Evolutionary conservation across 2,113 vertebrate genomes (phyloP).

Genomic region (Mormoops blainvillei): DNA sequence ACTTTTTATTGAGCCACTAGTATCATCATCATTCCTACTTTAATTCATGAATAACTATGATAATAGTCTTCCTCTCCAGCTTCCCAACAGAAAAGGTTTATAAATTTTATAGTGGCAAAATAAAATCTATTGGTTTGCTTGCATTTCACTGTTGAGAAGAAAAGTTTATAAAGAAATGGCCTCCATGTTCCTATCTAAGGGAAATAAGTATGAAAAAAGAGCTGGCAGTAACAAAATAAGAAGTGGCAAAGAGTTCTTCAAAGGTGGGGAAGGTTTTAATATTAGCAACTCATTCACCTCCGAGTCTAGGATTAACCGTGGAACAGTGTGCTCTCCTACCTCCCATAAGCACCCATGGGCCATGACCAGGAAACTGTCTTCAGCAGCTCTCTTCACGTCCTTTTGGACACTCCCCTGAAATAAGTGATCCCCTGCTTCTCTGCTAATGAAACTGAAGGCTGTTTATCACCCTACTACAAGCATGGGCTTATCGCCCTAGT

Average conservation of each 20-base stretch:
- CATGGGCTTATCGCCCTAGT: not conserved
- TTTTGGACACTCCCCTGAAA: not conserved
- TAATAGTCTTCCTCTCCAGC: not conserved
- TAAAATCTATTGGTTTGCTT: not conserved
- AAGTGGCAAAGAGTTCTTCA: not conserved
- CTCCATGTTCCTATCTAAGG: not conserved
- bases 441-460: not conserved
- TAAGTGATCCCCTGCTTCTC: not conserved
- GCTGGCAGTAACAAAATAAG: not conserved
- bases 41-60: not conserved
- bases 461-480: not conserved
- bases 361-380: not conserved
- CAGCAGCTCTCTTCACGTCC: not conserved
- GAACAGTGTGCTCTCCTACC: not conserved
- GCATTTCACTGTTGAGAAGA: not conserved
- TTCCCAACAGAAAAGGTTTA: not conserved
- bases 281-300: not conserved
- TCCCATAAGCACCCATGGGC: rapidly evolving
- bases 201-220: not conserved
- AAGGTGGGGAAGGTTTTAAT: not conserved
- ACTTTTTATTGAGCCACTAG: not conserved
- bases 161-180: not conserved
- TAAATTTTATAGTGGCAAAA: not conserved
- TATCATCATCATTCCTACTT: not conserved
- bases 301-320: not conserved